Conservation (phyloP, 2,797 vertebrate genomes). For the Gorsachius magnificus region DNA sequence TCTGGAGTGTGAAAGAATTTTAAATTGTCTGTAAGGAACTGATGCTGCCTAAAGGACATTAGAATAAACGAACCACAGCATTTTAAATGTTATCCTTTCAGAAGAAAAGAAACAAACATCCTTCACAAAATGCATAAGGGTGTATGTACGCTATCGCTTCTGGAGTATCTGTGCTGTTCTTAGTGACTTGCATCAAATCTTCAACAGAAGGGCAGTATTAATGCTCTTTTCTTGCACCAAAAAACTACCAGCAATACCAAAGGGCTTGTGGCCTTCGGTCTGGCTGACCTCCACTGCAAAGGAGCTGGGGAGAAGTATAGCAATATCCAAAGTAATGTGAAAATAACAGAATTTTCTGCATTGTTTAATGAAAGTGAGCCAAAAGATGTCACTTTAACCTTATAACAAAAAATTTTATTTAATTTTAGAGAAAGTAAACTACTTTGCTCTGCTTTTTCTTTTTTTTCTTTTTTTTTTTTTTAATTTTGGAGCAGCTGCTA, state of each 20-base stretch:
- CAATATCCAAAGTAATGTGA: background rate
- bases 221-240: background rate
- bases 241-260: background rate
- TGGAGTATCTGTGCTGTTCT: background rate
- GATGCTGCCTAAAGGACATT: conserved; percentile 23
- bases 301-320: background rate
- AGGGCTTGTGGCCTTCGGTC: background rate
- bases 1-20: conserved; percentile 50
- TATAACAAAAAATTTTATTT: background rate
- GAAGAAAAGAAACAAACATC: conserved; percentile 33
- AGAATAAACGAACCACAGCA: conserved; percentile 37
- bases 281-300: background rate
- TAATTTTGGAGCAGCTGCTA: background rate
- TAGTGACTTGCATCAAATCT: background rate
- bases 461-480: background rate
- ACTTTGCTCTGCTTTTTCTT: background rate
- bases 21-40: conserved; percentile 42
- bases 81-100: conserved; percentile 10
- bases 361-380: background rate
- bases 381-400: background rate
- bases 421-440: background rate
- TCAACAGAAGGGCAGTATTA: background rate
- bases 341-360: background rate
- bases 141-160: background rate
- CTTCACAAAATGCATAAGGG: background rate